Base-by-base conservation (phyloP, 2,888 invertebrate species). In the Yponomeuta sedellus region DNA sequence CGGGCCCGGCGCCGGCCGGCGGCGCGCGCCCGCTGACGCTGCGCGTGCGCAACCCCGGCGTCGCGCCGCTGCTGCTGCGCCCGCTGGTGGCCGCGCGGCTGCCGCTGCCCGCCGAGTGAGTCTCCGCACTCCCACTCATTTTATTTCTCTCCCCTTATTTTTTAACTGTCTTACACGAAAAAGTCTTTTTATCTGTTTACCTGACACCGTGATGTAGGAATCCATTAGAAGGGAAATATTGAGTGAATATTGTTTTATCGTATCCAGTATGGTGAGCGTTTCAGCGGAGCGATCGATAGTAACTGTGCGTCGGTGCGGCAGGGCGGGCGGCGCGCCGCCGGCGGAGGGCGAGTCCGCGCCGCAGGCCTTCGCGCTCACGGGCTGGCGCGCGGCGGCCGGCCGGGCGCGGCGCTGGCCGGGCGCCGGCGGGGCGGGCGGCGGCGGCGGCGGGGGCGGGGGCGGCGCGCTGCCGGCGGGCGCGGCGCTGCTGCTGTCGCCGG, bases 401-500 rank as follows among this genome's bases (percentile, higher is more conserved):
- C 34, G 8, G 64, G 66, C 57, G 67, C 71, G 59, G 67, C 70
- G 64, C 69, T 71, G 56, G 65, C n/a, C 64, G 25, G 95, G 95
- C 78, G 90, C 92, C n/a, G 67, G 34, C 34, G 8, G 34, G 6
- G 34, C 8, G 10, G 8, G 34, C 8, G 71, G 68, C 67, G 68
- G 69, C 58, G 34, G 34, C 6, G 8, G 34, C 1, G 34, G 34
- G 70, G 71, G 69, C 67, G 70, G 66, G 66, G 64, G 64, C n/a
- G 64, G 66, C 57, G 67, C 71, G 59, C 67, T 71, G 64, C 69
- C 71, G 56, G 65, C 64, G 25, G 95, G 95, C 78, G 90, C 92
- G 66, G 92, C 93, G 57, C 77, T 86, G 74, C 76, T 94, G 70
- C 84, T 96, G 74, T 85, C 87, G 71, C 94, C 95, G 20, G 92